These are phyloP conservation scores for Capitulum mitella DNA, from an alignment of 2,888 invertebrate species.

Conservation along the genomic window DNA sequence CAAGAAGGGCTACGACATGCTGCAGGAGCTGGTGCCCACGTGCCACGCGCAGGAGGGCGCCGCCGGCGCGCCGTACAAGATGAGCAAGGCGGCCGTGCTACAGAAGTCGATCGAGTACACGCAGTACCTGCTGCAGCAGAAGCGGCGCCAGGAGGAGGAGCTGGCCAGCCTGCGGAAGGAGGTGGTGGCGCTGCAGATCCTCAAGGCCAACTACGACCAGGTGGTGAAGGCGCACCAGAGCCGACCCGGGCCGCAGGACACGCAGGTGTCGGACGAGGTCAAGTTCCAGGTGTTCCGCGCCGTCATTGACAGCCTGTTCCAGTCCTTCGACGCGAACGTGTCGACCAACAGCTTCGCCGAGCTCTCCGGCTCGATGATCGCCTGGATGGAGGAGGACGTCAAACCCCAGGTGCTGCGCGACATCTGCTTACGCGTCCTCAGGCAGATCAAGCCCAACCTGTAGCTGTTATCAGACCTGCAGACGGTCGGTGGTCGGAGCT, in stretches of 20 bases:
- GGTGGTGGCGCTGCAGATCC: conserved; percentile 84
- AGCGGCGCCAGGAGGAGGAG: conserved; percentile 92
- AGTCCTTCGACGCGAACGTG: conserved; percentile 70
- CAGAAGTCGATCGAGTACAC: conserved; percentile 92
- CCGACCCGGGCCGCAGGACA: conserved; percentile 70
- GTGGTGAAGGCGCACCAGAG: conserved; percentile 93
- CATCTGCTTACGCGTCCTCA: not conserved
- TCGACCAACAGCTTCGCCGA: conserved; percentile 87
- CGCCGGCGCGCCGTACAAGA: conserved; percentile 57
- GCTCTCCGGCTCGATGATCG: conserved; percentile 87
- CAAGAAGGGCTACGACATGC: conserved; percentile 50
- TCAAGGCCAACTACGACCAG: conserved; percentile 92
- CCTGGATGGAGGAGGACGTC: conserved; percentile 95
- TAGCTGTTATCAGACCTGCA: too few species aligned
- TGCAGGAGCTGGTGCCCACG: conserved; percentile 52
- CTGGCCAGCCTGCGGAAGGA: conserved; percentile 80
- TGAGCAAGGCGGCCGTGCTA: conserved; percentile 90
- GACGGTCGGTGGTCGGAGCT: too few species aligned
- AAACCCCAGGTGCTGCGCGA: conserved; percentile 64
- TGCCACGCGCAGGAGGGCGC: conserved; percentile 61
- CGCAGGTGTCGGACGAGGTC: conserved; percentile 83
- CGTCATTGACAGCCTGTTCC: conserved; percentile 87
- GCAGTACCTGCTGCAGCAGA: conserved; percentile 81
- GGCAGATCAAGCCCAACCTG: conserved; percentile 38
- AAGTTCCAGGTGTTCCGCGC: conserved; percentile 97